These are phyloP conservation scores for Aphelinus atriplicis DNA, from an alignment of 1,140 invertebrate species.

Conservation along the genomic window DNA sequence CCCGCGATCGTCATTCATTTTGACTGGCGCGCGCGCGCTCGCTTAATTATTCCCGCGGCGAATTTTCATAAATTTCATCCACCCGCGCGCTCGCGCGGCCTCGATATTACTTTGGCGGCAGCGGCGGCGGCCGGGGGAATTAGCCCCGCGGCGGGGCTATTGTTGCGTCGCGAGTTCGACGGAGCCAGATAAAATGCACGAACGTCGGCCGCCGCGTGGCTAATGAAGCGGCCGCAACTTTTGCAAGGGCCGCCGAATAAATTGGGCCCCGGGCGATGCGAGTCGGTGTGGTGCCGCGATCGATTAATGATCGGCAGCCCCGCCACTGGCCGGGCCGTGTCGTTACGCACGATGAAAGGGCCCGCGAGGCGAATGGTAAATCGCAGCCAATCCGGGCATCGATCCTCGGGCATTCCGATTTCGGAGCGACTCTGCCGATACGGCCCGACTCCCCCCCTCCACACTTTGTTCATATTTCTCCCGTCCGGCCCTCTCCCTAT, in stretches of 20 bases:
- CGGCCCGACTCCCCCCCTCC: neutral
- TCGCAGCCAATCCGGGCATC: slow-evolving; percentile 46
- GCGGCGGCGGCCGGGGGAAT: too few relatives aligned
- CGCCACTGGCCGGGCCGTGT: slow-evolving; percentile 38
- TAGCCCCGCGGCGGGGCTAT: too few relatives aligned
- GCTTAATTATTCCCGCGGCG: slow-evolving; percentile 32
- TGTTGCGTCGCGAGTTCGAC: too few relatives aligned
- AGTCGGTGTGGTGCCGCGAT: slow-evolving; percentile 29
- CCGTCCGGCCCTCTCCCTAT: neutral
- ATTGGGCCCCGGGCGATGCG: slow-evolving; percentile 17
- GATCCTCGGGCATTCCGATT: slow-evolving; percentile 46
- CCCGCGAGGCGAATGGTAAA: slow-evolving; percentile 48
- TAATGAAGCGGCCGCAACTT: too few relatives aligned
- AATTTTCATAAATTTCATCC: slow-evolving; percentile 35
- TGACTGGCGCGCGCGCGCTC: neutral
- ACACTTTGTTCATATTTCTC: slow-evolving; percentile 22
- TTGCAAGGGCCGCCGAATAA: too few relatives aligned
- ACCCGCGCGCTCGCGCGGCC: neutral
- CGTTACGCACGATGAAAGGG: slow-evolving; percentile 48
- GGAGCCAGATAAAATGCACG: neutral
- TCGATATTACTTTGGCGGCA: too few relatives aligned
- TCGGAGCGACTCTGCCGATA: slow-evolving; percentile 31
- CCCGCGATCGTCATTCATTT: slow-evolving; percentile 27
- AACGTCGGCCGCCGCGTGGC: neutral
- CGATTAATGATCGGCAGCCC: slow-evolving; percentile 48